Conservation (phyloP, 2,888 invertebrate species). For the Pachydiplax longipennis region DNA sequence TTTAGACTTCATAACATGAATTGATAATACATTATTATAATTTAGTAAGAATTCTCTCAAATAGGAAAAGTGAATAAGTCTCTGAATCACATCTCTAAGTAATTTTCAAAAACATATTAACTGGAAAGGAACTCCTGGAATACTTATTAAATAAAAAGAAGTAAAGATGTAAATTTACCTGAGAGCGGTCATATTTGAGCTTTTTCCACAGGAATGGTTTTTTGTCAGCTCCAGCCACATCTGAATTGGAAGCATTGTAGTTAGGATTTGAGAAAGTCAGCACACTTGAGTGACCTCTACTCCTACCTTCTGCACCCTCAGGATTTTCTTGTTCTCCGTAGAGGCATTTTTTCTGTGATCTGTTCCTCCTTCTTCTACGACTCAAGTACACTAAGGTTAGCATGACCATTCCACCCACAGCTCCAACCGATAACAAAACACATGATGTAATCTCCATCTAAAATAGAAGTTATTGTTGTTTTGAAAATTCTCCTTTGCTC, state of each 20-base stretch:
- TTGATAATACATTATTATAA: no score
- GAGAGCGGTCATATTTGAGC: slow-evolving; percentile 80
- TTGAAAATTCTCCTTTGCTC: neutral
- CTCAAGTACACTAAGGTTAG: neutral
- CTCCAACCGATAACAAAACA: neutral
- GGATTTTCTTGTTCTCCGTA: slow-evolving; percentile 23
- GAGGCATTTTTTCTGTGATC: slow-evolving; percentile 8
- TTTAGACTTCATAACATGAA: no score
- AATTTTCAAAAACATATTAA: no score
- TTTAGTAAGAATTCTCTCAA: no score
- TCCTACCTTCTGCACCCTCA: slow-evolving; percentile 17
- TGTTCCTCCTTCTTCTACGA: neutral
- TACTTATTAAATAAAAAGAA: no score
- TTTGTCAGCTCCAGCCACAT: slow-evolving; percentile 62
- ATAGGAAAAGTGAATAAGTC: no score
- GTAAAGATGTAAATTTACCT: slow-evolving; percentile 56
- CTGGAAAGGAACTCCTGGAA: no score
- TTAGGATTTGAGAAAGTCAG: slow-evolving; percentile 91
- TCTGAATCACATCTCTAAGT: no score
- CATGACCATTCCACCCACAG: neutral
- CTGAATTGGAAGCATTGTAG: slow-evolving; percentile 70
- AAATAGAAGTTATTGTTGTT: neutral
- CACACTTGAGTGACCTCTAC: slow-evolving; percentile 63
- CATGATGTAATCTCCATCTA: slow-evolving; percentile 1
- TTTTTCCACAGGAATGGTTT: slow-evolving; percentile 74